Evolutionary conservation across 2,797 vertebrate species (phyloP), one percentile per base, ranked within the genome.

Genomic region (Melanotaenia trifasciata): DNA sequence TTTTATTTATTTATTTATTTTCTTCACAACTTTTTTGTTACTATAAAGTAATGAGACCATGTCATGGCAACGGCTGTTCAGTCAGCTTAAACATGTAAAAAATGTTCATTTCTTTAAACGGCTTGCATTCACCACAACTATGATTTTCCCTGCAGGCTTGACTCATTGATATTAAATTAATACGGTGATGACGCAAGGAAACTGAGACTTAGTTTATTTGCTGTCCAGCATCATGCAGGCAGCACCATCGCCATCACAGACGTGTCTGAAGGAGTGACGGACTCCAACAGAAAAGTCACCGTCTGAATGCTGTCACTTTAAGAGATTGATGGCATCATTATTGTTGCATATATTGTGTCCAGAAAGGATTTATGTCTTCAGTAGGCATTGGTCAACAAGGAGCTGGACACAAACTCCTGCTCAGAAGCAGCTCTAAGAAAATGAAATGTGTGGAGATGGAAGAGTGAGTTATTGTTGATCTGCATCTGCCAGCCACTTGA

Each of bases 381-480:
- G 6, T 47, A 5, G 45, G 7, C 2, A 14, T 14, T 22, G 22
- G 28, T n/a, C 45, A 24, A 50, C 11, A 70, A 36, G 38, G 12
- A 11, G 32, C 47, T 22, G 9, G 16, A 67, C 12, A 43, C 58
- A 78, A 79, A 83, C 62, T 66, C 51, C 70, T 76, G 75, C 76
- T 76, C 80, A 84, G 84, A 78, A 75, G 24, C 5, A 63, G 67
- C 62, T 78, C 47, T 63, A 64, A 82, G 67, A 70, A 81, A 89
- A 90, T 85, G 13, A 87, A 79, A 72, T 1, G 36, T 80, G 73
- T 75, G 32, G 4, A 56, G 56, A 45, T 72, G 65, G 5, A 4
- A 58, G 58, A 79, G 76, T 86, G 89, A 93, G 88, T 89, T 85
- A 93, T 91, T 72, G 77, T 70, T 85, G 87, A 86, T 84, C 87